Conservation (phyloP, 1,140 invertebrate species). For the Riptortus pedestris region DNA sequence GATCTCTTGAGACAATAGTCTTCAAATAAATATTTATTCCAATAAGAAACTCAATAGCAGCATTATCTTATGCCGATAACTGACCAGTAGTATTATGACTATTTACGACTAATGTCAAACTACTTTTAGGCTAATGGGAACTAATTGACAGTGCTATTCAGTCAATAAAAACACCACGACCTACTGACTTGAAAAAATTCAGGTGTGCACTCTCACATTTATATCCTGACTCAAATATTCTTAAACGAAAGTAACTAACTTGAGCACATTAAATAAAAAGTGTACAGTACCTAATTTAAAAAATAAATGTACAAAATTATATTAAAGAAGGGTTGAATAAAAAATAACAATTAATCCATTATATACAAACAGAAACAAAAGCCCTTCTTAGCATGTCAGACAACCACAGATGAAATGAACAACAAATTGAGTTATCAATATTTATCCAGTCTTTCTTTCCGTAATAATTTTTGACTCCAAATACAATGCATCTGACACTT, state of each 20-base stretch:
- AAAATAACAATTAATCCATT: constrained; percentile 2
- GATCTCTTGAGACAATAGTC: too few species aligned
- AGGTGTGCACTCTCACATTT: too few species aligned
- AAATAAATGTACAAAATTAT: neutral
- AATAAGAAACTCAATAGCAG: too few species aligned
- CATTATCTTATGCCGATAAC: too few species aligned
- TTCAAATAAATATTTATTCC: too few species aligned
- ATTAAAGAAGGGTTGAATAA: constrained; percentile 1
- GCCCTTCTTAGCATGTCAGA: neutral
- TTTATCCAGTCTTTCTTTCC: constrained; percentile 7
- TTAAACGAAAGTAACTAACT: neutral
- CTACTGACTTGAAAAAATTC: too few species aligned
- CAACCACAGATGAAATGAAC: neutral
- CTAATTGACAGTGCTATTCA: too few species aligned
- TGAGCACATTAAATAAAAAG: neutral
- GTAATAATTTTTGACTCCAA: too few species aligned
- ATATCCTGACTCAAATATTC: neutral
- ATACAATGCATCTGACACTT: neutral
- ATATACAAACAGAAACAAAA: constrained; percentile 6
- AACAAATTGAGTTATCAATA: neutral
- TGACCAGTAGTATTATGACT: too few species aligned
- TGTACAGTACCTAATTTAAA: neutral
- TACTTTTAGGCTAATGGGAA: too few species aligned
- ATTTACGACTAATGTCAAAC: too few species aligned
- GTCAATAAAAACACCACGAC: too few species aligned